Conservation (phyloP, 2,888 invertebrate genomes). For the Scaeva pyrastri region DNA sequence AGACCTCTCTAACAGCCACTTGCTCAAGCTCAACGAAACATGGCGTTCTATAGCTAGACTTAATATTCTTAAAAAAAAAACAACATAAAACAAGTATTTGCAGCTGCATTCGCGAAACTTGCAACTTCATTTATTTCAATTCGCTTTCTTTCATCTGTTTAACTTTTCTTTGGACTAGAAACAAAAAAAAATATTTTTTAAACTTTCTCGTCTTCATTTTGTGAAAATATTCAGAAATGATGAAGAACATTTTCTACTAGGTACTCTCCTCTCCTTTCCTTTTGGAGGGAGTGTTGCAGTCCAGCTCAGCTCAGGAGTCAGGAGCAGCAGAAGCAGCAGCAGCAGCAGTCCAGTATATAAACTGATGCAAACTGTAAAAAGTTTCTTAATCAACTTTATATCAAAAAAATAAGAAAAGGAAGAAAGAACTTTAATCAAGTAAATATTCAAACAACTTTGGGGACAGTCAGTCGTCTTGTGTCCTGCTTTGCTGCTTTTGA, state of each 20-base stretch:
- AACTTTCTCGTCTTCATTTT: constrained; percentile 11
- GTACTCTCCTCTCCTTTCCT: too few species aligned
- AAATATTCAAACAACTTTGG: constrained; percentile 51
- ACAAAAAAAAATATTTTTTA: background rate
- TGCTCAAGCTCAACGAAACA: background rate
- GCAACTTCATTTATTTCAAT: constrained; percentile 61
- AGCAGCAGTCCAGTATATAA: constrained; percentile 24
- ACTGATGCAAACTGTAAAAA: constrained; percentile 44
- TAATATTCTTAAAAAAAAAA: background rate
- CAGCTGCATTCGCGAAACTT: constrained; percentile 58
- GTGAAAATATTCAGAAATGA: constrained; percentile 15
- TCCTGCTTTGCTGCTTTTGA: constrained; percentile 28
- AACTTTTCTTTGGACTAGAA: constrained; percentile 44
- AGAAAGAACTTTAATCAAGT: constrained; percentile 65
- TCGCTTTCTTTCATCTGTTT: constrained; percentile 63
- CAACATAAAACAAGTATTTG: background rate
- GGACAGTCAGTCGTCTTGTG: constrained; percentile 40
- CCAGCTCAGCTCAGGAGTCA: background rate
- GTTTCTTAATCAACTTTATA: constrained; percentile 67
- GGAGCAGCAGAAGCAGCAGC: too few species aligned
- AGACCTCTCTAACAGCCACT: constrained; percentile 14
- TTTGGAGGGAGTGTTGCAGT: too few species aligned
- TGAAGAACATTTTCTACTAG: constrained; percentile 15
- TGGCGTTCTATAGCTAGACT: background rate
- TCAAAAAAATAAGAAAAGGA: constrained; percentile 1